A percentile compares a stretch with the other conserved stretches of the same genome.
These are phyloP conservation scores for Protaetia brevitarsis DNA, from an alignment of 1,140 invertebrate genomes.

Conservation along the genomic window DNA sequence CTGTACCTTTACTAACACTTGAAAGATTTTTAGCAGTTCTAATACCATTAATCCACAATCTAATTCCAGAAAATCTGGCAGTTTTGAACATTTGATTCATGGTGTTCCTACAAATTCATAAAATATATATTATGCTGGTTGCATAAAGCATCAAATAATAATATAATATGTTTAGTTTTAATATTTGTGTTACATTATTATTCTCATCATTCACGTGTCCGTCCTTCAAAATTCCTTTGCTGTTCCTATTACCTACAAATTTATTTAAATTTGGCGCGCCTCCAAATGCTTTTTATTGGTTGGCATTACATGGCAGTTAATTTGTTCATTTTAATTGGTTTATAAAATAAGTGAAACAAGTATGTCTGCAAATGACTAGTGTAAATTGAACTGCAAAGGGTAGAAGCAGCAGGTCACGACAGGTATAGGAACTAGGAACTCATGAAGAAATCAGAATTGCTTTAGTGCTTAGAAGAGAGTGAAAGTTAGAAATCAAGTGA, in stretches of 20 bases:
- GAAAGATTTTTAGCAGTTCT: not conserved
- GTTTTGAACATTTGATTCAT: constrained; percentile 6
- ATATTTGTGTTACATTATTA: not conserved
- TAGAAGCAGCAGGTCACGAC: not conserved
- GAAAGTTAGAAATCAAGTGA: constrained; percentile 13
- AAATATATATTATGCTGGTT: not conserved
- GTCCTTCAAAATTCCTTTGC: constrained; percentile 15
- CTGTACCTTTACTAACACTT: not conserved
- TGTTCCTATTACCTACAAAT: not conserved
- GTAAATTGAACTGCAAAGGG: constrained; percentile 29
- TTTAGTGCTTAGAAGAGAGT: not conserved
- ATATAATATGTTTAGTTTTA: not conserved
- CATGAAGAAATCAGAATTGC: not conserved
- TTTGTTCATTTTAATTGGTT: constrained; percentile 24
- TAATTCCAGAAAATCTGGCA: not conserved
- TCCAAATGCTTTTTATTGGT: constrained; percentile 29
- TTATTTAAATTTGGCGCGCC: constrained; percentile 33
- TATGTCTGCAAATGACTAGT: constrained; percentile 43
- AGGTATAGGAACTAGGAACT: not conserved
- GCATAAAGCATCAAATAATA: not conserved
- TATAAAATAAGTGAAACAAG: constrained; percentile 29
- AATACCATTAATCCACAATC: not conserved
- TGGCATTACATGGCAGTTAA: constrained; percentile 31
- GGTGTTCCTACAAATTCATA: not conserved
- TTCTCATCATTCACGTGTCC: not conserved